Percentiles rank a stretch among this genome's conserved stretches.
These are phyloP conservation scores for Cotesia typhae DNA, from an alignment of 1,140 invertebrate species.

Conservation along the genomic window DNA sequence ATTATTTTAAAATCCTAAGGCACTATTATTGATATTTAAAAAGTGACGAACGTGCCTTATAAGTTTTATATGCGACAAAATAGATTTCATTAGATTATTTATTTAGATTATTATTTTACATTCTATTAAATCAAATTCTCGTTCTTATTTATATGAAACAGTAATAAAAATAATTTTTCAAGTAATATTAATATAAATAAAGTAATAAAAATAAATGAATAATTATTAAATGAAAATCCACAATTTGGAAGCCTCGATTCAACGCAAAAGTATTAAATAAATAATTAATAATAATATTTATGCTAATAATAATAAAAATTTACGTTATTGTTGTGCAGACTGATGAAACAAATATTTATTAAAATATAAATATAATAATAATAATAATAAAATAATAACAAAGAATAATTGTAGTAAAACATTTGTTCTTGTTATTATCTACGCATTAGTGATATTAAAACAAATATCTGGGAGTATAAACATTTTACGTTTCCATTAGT, in stretches of 20 bases:
- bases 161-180: background rate
- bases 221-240: background rate
- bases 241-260: conserved; percentile 18
- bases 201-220: background rate
- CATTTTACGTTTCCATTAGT: conserved; percentile 6
- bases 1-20: conserved; percentile 1
- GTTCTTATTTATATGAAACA: background rate
- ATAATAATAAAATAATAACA: background rate
- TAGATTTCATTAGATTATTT: background rate
- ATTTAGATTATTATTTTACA: background rate
- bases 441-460: background rate
- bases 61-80: background rate
- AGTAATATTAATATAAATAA: background rate
- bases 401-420: background rate
- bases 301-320: conserved; percentile 5
- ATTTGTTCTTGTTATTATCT: conserved; percentile 1
- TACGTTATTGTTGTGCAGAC: conserved; percentile 11
- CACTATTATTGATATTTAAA: conserved; percentile 2
- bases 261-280: background rate
- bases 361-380: background rate
- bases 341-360: conserved; percentile 3
- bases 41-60: conserved; percentile 19
- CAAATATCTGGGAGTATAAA: background rate
- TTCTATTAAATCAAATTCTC: background rate
- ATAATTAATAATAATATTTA: background rate